Evolutionary conservation across 2,797 vertebrate genomes (phyloP).

Genomic region (Sus cebifrons): DNA sequence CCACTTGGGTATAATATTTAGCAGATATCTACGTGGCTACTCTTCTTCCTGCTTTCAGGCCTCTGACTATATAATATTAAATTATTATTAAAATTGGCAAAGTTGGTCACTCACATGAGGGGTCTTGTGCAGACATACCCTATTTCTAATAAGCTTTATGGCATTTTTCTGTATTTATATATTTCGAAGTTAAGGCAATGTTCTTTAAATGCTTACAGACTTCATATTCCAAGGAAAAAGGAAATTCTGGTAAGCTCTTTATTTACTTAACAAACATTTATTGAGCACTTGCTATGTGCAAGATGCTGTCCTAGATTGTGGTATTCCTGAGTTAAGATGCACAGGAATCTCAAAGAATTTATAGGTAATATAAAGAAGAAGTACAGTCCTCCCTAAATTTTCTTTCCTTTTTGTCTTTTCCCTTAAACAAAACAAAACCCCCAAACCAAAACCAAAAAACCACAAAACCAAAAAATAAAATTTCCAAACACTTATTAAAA

Average conservation of each 20-base stretch:
- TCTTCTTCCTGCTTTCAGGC: background rate
- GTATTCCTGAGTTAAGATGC: background rate
- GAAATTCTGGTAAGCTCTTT: background rate
- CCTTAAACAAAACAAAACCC: background rate
- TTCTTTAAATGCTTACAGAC: slow-evolving; percentile 21
- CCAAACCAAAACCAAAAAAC: background rate
- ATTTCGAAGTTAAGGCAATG: background rate
- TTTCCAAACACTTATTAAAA: slow-evolving; percentile 30
- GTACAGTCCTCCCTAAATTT: slow-evolving; percentile 2
- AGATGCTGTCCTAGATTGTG: background rate
- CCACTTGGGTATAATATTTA: background rate
- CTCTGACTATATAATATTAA: background rate
- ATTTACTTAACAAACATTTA: slow-evolving; percentile 20
- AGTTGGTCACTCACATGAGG: background rate
- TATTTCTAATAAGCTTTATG: background rate
- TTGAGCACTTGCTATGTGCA: background rate
- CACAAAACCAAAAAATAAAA: background rate
- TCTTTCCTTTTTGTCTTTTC: background rate
- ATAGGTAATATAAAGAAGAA: slow-evolving; percentile 33
- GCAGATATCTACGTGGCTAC: background rate
- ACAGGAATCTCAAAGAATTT: background rate
- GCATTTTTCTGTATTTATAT: background rate
- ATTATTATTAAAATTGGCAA: slow-evolving; percentile 33
- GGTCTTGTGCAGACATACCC: background rate
- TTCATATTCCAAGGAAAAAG: background rate